Evolutionary conservation across 2,888 invertebrate genomes (phyloP).

Genomic region (Plusia festucae): DNA sequence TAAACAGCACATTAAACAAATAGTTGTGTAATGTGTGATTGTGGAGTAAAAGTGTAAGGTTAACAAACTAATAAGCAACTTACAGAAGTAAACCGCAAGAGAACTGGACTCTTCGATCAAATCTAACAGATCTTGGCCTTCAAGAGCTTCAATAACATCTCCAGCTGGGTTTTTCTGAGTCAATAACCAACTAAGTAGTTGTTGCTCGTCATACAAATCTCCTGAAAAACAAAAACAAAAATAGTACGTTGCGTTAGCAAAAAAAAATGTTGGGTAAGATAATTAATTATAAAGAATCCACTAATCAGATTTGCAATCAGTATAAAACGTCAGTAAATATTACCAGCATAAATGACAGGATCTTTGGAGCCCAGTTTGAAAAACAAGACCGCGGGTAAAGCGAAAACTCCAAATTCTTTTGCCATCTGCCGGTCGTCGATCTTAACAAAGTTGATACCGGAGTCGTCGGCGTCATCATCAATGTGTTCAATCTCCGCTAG

Average conservation of each 20-base stretch:
- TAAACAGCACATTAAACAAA: conserved; percentile 52
- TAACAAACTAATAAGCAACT: conserved; percentile 82
- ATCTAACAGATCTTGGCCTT: conserved; percentile 93
- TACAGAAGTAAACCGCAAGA: conserved; percentile 97
- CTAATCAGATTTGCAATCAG: not conserved
- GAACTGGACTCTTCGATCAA: conserved; percentile 95
- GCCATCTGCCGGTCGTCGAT: conserved; percentile 96
- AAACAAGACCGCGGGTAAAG: conserved; percentile 96
- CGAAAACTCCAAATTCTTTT: conserved; percentile 96
- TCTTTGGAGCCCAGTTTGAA: conserved; percentile 96
- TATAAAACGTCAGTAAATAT: conserved; percentile 18
- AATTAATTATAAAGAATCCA: too few relatives aligned
- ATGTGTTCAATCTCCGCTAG: conserved; percentile 97
- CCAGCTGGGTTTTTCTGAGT: conserved; percentile 97
- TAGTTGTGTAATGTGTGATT: conserved; percentile 60
- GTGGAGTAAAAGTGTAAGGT: conserved; percentile 59
- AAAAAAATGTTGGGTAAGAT: too few relatives aligned
- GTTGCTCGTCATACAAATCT: conserved; percentile 95
- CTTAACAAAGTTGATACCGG: conserved; percentile 97
- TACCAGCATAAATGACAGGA: conserved; percentile 97
- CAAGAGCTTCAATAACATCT: conserved; percentile 96
- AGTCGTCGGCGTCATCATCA: conserved; percentile 97
- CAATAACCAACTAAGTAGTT: conserved; percentile 96
- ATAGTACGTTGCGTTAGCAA: too few relatives aligned
- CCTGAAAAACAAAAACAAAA: conserved; percentile 90